Base-by-base conservation (phyloP, 2,888 invertebrate species). In the Thymelicus acteon region DNA sequence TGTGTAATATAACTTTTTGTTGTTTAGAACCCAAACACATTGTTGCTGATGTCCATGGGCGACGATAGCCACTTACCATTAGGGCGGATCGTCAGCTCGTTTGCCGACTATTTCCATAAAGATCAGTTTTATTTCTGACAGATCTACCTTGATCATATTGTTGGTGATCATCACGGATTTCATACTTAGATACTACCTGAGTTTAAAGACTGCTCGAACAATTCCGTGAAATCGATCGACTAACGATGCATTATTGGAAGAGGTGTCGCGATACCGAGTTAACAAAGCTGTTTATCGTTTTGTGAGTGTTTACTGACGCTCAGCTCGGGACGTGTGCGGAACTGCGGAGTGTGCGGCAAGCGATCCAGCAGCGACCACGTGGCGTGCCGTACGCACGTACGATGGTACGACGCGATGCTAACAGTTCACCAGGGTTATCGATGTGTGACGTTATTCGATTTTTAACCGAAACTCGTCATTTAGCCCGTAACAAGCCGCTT, bases 271-370 rank as follows among this genome's bases (percentile, higher is more conserved):
- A 85, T 66, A 75, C 74, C 74, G 74, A 67, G 69, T 76, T 78
- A 79, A 83, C 81, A 81, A 82, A 85, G 83, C 82, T 87, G 87
- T 88, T 88, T 89, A 86, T 82, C 75, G 74, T 40, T 67, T 40
- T 77, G 78, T 75, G 76, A 79, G 80, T 89, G 88, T 89, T 89
- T 89, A 89, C 85, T 79, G 87, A 84, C 79, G 64, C 15, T n/a
- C 19, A 71, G 71, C 68, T 66, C 73, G 74, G 71, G 76, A 79
- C 76, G 78, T 79, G 81, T 77, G 78, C 69, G 65, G 19, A 19
- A 19, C 19, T 19, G 19, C 19, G 19, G 19, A 19, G 78, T 79
- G 81, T 77, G 78, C 69, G 64, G 63, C 15, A 64, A 72, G 73
- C 61, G 37, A 67, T 60, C 64, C 40, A 39, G 70, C 62, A 68